Evolutionary conservation across 2,113 vertebrate species (phyloP).

Genomic region (Python bivittatus): DNA sequence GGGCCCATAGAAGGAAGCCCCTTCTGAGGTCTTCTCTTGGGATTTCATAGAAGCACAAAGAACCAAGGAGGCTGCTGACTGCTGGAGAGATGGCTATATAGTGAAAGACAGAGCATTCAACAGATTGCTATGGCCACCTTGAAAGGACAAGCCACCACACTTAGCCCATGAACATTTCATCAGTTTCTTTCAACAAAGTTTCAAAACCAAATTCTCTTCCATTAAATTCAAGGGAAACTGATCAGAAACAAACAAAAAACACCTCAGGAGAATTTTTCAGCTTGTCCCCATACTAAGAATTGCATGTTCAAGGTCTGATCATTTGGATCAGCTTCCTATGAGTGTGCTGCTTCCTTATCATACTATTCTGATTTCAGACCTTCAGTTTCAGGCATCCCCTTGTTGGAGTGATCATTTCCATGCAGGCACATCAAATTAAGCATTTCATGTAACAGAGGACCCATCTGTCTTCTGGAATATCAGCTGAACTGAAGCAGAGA

Average conservation of each 20-base stretch:
- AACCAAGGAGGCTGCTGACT: not conserved
- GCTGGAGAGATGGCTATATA: not conserved
- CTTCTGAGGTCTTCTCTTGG: not conserved
- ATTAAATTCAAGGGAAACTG: not conserved
- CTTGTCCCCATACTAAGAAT: not conserved
- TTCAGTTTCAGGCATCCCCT: not conserved
- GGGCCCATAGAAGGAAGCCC: not conserved
- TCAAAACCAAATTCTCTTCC: not conserved
- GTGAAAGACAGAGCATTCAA: not conserved
- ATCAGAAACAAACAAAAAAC: not conserved
- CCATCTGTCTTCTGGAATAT: not conserved
- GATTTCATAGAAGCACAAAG: not conserved
- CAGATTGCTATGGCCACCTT: not conserved
- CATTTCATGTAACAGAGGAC: not conserved
- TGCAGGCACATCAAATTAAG: not conserved
- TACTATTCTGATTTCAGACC: not conserved
- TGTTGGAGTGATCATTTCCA: too few relatives aligned
- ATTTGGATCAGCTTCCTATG: too few relatives aligned
- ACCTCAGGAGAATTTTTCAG: not conserved
- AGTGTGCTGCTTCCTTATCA: not conserved
- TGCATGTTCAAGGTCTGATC: not conserved
- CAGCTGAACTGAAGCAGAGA: not conserved
- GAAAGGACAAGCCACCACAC: not conserved
- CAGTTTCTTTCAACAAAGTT: not conserved
- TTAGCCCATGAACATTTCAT: not conserved